These are phyloP conservation scores for Drosophila auraria DNA, from an alignment of 1,140 invertebrate species.

Conservation along the genomic window DNA sequence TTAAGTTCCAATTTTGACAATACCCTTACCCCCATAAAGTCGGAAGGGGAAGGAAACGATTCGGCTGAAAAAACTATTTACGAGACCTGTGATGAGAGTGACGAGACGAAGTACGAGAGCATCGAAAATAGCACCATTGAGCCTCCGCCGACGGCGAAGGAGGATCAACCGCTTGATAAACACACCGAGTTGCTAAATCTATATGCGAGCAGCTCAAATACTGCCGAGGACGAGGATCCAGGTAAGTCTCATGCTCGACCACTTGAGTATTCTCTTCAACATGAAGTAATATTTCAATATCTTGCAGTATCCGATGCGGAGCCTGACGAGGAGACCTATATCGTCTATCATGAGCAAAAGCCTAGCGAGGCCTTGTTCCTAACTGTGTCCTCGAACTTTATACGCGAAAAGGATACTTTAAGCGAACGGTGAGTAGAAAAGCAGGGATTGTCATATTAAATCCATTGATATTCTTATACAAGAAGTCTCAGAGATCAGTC, in stretches of 20 bases:
- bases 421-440: slow-evolving; percentile 64
- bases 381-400: slow-evolving; percentile 75
- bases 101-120: slow-evolving; percentile 55
- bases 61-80: slow-evolving; percentile 51
- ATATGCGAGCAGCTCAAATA: slow-evolving; percentile 33
- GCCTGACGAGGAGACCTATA: slow-evolving; percentile 76
- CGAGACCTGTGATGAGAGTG: slow-evolving; percentile 55
- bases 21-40: slow-evolving; percentile 54
- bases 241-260: slow-evolving; percentile 23
- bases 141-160: background rate
- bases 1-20: slow-evolving; percentile 15
- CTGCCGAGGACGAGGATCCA: slow-evolving; percentile 49
- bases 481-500: no score
- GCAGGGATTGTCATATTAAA: no score
- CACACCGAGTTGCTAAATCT: slow-evolving; percentile 58
- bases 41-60: slow-evolving; percentile 7
- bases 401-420: slow-evolving; percentile 81
- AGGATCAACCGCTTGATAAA: slow-evolving; percentile 37
- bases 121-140: slow-evolving; percentile 12
- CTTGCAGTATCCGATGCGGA: slow-evolving; percentile 77
- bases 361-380: slow-evolving; percentile 75
- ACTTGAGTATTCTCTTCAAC: background rate
- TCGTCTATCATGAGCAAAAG: slow-evolving; percentile 65
- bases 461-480: no score
- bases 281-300: background rate